These are phyloP conservation scores for Pterostichus madidus DNA, from an alignment of 2,888 invertebrate genomes.

Conservation along the genomic window DNA sequence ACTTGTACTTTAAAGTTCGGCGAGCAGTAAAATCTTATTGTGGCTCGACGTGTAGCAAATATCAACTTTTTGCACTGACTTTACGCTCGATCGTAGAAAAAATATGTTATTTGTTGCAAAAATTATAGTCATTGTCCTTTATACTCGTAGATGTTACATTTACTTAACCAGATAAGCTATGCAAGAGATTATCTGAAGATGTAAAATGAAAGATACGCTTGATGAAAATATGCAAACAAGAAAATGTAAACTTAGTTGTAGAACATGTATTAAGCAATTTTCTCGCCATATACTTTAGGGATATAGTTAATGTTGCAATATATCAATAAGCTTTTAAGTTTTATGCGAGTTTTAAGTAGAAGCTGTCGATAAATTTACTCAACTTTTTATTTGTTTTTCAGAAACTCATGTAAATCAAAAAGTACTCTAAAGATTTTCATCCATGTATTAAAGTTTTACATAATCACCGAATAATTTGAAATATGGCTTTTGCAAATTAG, in stretches of 20 bases:
- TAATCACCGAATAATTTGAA: slow-evolving; percentile 45
- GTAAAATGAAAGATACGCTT: no score
- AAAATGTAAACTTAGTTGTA: neutral
- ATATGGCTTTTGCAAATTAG: slow-evolving; percentile 4
- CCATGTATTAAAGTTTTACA: slow-evolving; percentile 45
- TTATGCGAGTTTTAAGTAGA: slow-evolving; percentile 60
- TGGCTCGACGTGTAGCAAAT: no score
- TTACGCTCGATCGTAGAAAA: no score
- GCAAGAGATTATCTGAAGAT: no score
- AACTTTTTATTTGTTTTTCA: slow-evolving; percentile 47
- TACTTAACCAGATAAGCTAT: no score
- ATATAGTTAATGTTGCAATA: slow-evolving; percentile 53
- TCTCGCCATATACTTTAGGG: slow-evolving; percentile 15
- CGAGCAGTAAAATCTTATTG: no score
- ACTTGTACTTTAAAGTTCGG: no score
- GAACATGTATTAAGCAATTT: slow-evolving; percentile 9
- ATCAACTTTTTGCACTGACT: no score
- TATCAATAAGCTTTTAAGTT: slow-evolving; percentile 62
- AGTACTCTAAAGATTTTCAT: slow-evolving; percentile 40
- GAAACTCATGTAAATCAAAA: slow-evolving; percentile 31
- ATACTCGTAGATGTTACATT: no score
- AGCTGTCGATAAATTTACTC: slow-evolving; percentile 56
- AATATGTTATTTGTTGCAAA: no score
- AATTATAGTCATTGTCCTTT: no score
- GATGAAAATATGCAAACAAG: no score